phyloP scores from a whole-genome alignment of 2,113 vertebrate genomes.

The Camelus dromedarius region DNA sequence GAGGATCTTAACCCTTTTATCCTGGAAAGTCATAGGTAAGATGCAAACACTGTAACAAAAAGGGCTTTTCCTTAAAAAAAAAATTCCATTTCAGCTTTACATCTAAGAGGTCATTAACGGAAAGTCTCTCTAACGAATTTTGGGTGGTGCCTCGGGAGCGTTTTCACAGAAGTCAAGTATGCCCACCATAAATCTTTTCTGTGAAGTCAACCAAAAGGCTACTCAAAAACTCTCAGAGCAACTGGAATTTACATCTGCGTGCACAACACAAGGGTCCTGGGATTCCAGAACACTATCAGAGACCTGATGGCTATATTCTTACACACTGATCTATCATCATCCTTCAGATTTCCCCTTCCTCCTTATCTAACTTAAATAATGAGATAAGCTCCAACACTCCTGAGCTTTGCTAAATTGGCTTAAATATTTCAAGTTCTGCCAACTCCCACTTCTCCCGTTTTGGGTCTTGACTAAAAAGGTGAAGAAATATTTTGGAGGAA shows the following conservation, averaged over 20 bases:
- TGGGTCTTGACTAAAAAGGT: constrained; percentile 61
- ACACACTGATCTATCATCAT: constrained; percentile 56
- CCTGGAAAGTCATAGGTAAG: background rate
- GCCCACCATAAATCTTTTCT: constrained; percentile 35
- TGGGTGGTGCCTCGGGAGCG: background rate
- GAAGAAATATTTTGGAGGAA: constrained; percentile 67
- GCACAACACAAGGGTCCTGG: background rate
- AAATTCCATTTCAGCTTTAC: background rate
- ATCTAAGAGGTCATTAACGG: background rate
- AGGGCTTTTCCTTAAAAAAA: background rate
- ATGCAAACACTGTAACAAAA: background rate
- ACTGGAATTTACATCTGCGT: background rate
- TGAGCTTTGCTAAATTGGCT: constrained; percentile 70
- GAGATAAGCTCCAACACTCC: constrained; percentile 63
- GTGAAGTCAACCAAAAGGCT: background rate
- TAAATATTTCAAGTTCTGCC: constrained; percentile 74
- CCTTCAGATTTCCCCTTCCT: constrained; percentile 43
- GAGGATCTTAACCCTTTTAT: background rate
- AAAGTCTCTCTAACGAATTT: constrained; percentile 20
- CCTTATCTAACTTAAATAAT: constrained; percentile 74
- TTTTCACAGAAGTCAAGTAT: constrained; percentile 26
- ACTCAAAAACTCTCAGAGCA: constrained; percentile 20
- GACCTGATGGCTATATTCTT: constrained; percentile 25
- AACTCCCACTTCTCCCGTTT: constrained; percentile 48
- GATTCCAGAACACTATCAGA: constrained; percentile 13